phyloP scores from a whole-genome alignment of 2,113 vertebrate species.

The Cebidichthys violaceus region DNA sequence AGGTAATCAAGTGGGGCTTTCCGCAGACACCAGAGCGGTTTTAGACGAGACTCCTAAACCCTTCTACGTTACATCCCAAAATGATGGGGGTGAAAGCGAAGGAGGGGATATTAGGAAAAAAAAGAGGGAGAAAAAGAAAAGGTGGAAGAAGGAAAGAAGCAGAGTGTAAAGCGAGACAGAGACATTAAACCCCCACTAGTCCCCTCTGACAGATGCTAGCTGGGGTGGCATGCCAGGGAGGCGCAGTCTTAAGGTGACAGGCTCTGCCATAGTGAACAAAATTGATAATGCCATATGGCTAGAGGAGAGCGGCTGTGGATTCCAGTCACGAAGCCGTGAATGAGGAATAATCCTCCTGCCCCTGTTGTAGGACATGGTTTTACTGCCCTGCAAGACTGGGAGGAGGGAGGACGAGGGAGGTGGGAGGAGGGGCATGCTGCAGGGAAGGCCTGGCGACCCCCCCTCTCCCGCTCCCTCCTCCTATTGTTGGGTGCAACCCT shows the following conservation, averaged over 20 bases:
- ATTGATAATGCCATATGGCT: conserved; percentile 77
- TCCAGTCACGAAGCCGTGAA: conserved; percentile 68
- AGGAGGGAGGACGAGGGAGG: conserved; percentile 12
- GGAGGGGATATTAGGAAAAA: conserved; percentile 12
- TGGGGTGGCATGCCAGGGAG: conserved; percentile 68
- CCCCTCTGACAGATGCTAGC: conserved; percentile 72
- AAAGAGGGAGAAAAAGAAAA: conserved; percentile 21
- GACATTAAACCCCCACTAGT: conserved; percentile 68
- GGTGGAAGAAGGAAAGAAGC: conserved; percentile 25
- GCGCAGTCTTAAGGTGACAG: conserved; percentile 80
- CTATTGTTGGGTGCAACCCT: conserved; percentile 17
- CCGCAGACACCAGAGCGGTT: conserved; percentile 35
- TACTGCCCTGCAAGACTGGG: conserved; percentile 51
- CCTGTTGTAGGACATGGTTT: conserved; percentile 62
- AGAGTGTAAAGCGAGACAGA: conserved; percentile 52
- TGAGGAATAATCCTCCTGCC: conserved; percentile 69
- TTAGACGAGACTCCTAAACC: conserved; percentile 31
- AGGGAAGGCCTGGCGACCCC: conserved; percentile 41
- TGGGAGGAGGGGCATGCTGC: conserved; percentile 43
- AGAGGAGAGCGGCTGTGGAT: conserved; percentile 55
- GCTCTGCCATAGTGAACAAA: conserved; percentile 66
- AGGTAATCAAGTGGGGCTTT: conserved; percentile 36
- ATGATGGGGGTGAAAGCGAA: conserved; percentile 41
- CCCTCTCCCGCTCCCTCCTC: neutral
- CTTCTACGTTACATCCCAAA: conserved; percentile 45